Evolutionary conservation across 1,140 invertebrate species (phyloP).

Genomic region (Drosophila ercepeae): DNA sequence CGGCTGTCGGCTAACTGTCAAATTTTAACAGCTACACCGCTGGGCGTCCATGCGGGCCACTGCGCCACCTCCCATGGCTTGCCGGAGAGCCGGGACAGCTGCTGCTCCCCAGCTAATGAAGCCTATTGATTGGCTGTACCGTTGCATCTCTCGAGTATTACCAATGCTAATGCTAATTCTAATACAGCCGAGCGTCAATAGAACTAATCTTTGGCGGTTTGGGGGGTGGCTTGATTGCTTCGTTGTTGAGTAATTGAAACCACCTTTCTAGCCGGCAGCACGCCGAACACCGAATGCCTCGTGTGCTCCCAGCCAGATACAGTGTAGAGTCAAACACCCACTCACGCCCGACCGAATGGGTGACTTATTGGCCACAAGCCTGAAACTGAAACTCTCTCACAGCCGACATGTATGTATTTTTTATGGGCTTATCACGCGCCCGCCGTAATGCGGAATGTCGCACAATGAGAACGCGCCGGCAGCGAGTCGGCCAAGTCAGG

Average conservation of each 20-base stretch:
- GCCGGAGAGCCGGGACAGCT: background rate
- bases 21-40: slow-evolving; percentile 60
- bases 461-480: slow-evolving; percentile 38
- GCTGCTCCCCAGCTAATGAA: slow-evolving; percentile 41
- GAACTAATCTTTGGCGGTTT: slow-evolving; percentile 40
- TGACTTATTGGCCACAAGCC: slow-evolving; percentile 55
- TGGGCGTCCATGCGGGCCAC: slow-evolving; percentile 46
- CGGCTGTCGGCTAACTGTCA: slow-evolving; percentile 62
- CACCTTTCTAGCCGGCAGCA: slow-evolving; percentile 53
- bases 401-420: slow-evolving; percentile 21
- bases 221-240: background rate
- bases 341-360: slow-evolving; percentile 5
- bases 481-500: slow-evolving; percentile 15
- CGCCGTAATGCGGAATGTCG: slow-evolving; percentile 45
- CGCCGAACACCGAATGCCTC: slow-evolving; percentile 15
- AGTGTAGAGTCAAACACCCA: background rate
- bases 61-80: slow-evolving; percentile 34
- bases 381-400: slow-evolving; percentile 30
- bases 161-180: slow-evolving; percentile 2
- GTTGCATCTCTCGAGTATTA: slow-evolving; percentile 19
- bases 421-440: slow-evolving; percentile 56
- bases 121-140: slow-evolving; percentile 45
- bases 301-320: slow-evolving; percentile 21
- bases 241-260: slow-evolving; percentile 41
- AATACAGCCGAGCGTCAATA: slow-evolving; percentile 42